Evolutionary conservation across 2,797 vertebrate species (phyloP), one percentile per base, ranked within the genome.

Genomic region (Xerus rutilus): DNA sequence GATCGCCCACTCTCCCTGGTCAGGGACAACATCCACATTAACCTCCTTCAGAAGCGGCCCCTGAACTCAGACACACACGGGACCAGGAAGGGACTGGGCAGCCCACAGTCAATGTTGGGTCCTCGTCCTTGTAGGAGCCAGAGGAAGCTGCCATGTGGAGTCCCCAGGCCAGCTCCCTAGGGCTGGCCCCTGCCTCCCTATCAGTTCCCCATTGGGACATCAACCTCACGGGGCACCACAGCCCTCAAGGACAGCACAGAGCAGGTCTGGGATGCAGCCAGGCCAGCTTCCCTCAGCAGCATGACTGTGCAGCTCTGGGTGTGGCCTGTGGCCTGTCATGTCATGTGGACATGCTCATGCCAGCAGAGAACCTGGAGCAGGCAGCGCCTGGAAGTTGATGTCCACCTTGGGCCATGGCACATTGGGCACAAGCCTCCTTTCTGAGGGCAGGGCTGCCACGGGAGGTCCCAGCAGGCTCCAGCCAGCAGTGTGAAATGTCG

Each of bases 301-400:
- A 14, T 15, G 49, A 15, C 49, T 52, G 49, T 3, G 1, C 65
- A 5, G 1, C 0, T 0, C 7, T 14, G 0, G 23, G 39, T 12
- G 0, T 6, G 5, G 0, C 39, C 39, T 3, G 7, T 1, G 0
- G 12, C 17, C 0, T 0, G 1, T 2, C 49, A 5, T 3, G 3
- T 28, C n/a, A 14, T 0, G 0, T 0, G 0, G 72, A 0, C 0
- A 0, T 0, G 72, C 6, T 11, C 25, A 45, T 45, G 1, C 1
- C 0, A 0, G 13, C 59, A 7, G 17, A 49, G 45, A 21, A 1
- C 17, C 0, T 0, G 23, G 54, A 6, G n/a, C 78, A 20, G 2
- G 57, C 7, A 30, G 45, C 32, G 0, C 15, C 0, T 0, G 18
- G 54, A 6, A 25, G 0, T 8, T 25, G 8, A 7, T 2, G 39